Percentiles rank a stretch among this genome's conserved stretches.
phyloP scores from a whole-genome alignment of 2,888 invertebrate genomes.

The Trachelus troglodyta region DNA sequence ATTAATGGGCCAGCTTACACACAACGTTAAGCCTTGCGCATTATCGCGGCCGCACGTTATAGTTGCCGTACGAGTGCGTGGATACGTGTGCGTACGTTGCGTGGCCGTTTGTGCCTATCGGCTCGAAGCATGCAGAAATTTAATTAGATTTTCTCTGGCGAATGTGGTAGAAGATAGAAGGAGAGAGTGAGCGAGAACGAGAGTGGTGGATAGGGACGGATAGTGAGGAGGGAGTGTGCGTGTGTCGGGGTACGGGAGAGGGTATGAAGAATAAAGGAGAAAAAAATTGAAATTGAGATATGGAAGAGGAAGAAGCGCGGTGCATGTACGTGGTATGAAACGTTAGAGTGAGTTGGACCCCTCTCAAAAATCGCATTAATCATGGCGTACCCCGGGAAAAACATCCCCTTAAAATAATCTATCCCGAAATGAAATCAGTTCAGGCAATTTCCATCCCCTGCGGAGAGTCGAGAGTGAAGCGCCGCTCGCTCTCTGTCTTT shows the following conservation, averaged over 20 bases:
- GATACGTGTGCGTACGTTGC: not conserved
- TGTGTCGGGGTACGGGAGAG: conserved; percentile 11
- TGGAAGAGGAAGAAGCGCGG: too few species aligned
- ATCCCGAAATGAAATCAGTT: conserved; percentile 65
- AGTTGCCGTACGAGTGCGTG: not conserved
- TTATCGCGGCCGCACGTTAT: conserved; percentile 1
- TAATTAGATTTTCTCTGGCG: conserved; percentile 18
- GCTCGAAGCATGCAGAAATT: conserved; percentile 17
- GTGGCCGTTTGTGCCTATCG: not conserved
- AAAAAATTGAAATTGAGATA: too few species aligned
- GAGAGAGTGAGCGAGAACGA: not conserved
- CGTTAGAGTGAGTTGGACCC: conserved; percentile 14
- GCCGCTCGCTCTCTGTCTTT: conserved; percentile 40
- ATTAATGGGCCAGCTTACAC: conserved; percentile 2
- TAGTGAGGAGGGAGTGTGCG: not conserved
- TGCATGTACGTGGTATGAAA: too few species aligned
- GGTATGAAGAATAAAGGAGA: conserved; percentile 17
- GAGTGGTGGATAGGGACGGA: too few species aligned
- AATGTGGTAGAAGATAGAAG: not conserved
- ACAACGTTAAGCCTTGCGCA: not conserved
- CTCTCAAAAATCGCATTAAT: conserved; percentile 62
- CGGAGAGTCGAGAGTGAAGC: conserved; percentile 23
- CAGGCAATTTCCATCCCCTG: conserved; percentile 61
- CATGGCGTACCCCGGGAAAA: conserved; percentile 36
- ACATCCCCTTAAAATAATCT: conserved; percentile 63